Evolutionary conservation across 2,888 invertebrate species (phyloP), one percentile per base, ranked within the genome.

Genomic region (Hydriomena furcata): DNA sequence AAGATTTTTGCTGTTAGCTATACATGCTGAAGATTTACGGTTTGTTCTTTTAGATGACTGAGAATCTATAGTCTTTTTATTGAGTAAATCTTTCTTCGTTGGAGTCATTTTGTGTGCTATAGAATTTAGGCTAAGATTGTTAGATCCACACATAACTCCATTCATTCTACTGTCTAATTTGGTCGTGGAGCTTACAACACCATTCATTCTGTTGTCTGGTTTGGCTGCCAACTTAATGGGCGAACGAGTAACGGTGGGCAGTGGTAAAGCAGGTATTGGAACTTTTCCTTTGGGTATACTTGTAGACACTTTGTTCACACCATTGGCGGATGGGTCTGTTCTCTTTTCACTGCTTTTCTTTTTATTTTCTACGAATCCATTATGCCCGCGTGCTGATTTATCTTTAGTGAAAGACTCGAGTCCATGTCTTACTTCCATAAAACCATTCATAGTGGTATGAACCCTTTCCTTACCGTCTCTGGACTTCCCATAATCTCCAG

Each of bases 101-200:
- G 71, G 59, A 24, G 68, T 54, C 13, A 74, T 65, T 68, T 88
- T 87, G 24, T 76, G 65, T 30, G 71, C 62, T 25, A 76, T 71
- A 28, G 76, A 65, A 60, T 79, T 84, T 58, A 90, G 65, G 54
- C 76, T 84, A 48, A 86, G 73, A 63, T 89, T 90, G 61, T 90
- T 90, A 25, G 90, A 89, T 51, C 90, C 90, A 60, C 79, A 84
- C 37, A 86, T 89, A 7, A 89, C 90, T 45, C 87, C 86, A 55
- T 90, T 88, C 85, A 90, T 90, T 68, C 79, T 79, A 55, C 80
- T 84, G 62, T 89, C 89, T 57, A 89, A 60, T 70, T 85, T 89
- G 8, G 89, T 89, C 12, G 88, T 88, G 23, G 89, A 87, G 45
- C 86, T 88, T 20, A 88, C 87, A 8, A 86, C 67, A 41, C 82